Evolutionary conservation across 2,888 invertebrate genomes (phyloP).

Genomic region (Nemoura dubitans): DNA sequence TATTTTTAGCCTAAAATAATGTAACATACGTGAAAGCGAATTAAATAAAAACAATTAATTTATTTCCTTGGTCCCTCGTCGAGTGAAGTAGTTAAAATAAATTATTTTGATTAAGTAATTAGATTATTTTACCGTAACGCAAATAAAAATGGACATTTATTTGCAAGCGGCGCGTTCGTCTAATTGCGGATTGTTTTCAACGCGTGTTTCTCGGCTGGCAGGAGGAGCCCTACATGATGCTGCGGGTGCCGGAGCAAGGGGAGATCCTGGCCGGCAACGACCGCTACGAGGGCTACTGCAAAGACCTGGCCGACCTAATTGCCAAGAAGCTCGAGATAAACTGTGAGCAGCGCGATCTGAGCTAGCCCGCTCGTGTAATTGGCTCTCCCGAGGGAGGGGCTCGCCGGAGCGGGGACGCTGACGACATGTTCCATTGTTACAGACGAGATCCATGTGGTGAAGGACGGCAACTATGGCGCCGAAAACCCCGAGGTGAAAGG

Average conservation of each 20-base stretch:
- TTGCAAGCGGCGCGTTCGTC: neutral
- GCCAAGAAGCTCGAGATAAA: slow-evolving; percentile 82
- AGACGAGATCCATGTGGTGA: slow-evolving; percentile 87
- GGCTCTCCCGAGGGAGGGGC: neutral
- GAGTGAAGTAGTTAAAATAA: no score
- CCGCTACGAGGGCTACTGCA: slow-evolving; percentile 89
- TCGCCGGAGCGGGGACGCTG: neutral
- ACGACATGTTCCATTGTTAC: slow-evolving; percentile 56
- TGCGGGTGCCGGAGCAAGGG: slow-evolving; percentile 71
- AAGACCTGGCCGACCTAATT: slow-evolving; percentile 87
- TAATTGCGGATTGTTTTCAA: no score
- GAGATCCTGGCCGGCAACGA: slow-evolving; percentile 77
- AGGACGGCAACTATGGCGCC: slow-evolving; percentile 85
- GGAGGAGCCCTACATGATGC: slow-evolving; percentile 91
- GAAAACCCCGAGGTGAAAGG: slow-evolving; percentile 78
- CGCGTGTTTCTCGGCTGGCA: slow-evolving; percentile 55
- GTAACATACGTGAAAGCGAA: no score
- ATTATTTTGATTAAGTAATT: no score
- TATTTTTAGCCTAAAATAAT: no score
- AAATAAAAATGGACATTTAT: no score
- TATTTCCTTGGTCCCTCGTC: no score
- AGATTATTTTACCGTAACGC: no score
- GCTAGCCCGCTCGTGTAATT: neutral
- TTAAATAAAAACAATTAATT: no score
- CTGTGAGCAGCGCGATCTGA: slow-evolving; percentile 68